Evolutionary conservation across 2,113 vertebrate genomes (phyloP).

Genomic region (Aepyceros melampus): DNA sequence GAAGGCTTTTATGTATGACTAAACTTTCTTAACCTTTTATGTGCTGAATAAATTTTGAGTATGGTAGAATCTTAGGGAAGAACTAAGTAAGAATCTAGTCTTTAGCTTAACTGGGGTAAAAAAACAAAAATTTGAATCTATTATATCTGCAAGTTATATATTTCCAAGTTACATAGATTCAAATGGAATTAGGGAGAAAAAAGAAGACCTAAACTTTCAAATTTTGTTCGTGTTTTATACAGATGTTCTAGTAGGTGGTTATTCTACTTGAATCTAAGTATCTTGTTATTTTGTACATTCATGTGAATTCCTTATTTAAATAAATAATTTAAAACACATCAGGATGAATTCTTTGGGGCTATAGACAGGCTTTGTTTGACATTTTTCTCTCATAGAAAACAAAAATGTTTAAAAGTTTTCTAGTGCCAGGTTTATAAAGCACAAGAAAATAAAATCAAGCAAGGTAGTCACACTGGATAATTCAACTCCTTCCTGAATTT

Average conservation of each 20-base stretch:
- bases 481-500: background rate
- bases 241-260: background rate
- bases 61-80: background rate
- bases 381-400: background rate
- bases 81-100: background rate
- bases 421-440: background rate
- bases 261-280: constrained; percentile 28
- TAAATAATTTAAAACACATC: constrained; percentile 39
- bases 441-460: background rate
- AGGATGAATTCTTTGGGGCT: background rate
- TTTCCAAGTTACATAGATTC: background rate
- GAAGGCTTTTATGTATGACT: background rate
- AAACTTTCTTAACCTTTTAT: background rate
- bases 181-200: constrained; percentile 44
- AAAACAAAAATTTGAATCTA: constrained; percentile 7
- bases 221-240: constrained; percentile 18
- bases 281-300: constrained; percentile 47
- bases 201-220: constrained; percentile 41
- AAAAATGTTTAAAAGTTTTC: background rate
- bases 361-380: background rate
- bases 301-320: background rate
- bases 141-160: background rate
- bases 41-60: background rate
- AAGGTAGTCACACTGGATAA: background rate
- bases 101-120: constrained; percentile 40